A percentile compares a stretch with the other conserved stretches of the same genome.
phyloP scores from a whole-genome alignment of 2,888 invertebrate genomes.

The Petrophora chlorosata region DNA sequence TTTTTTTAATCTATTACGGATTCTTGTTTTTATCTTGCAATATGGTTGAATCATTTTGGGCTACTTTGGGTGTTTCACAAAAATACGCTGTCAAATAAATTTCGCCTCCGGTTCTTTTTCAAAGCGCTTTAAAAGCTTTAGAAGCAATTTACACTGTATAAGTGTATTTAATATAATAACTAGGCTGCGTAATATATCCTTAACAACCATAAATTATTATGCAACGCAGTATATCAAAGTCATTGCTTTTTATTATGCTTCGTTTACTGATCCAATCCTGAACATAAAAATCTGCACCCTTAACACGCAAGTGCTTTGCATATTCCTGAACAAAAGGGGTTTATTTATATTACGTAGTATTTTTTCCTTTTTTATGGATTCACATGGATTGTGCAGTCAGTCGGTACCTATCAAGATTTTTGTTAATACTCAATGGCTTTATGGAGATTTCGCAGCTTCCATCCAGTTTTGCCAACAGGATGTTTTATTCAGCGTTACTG shows the following conservation, averaged over 20 bases:
- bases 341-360: not conserved
- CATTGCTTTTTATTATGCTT: constrained; percentile 15
- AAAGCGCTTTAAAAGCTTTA: too few species aligned
- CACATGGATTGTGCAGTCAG: too few species aligned
- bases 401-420: too few species aligned
- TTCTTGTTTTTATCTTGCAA: too few species aligned
- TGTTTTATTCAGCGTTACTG: constrained; percentile 49
- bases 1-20: too few species aligned
- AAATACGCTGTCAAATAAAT: too few species aligned
- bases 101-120: too few species aligned
- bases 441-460: too few species aligned
- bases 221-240: constrained; percentile 10
- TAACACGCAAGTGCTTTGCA: constrained; percentile 21
- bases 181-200: not conserved
- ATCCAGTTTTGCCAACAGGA: constrained; percentile 18
- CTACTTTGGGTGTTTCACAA: too few species aligned
- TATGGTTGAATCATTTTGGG: too few species aligned
- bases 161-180: not conserved
- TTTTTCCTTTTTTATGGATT: too few species aligned
- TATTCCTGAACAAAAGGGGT: not conserved
- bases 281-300: constrained; percentile 4
- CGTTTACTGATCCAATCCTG: constrained; percentile 14
- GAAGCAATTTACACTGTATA: not conserved
- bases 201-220: constrained; percentile 20
- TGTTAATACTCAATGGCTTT: not conserved